phyloP scores from a whole-genome alignment of 2,888 invertebrate species.

The Cantharis rufa region DNA sequence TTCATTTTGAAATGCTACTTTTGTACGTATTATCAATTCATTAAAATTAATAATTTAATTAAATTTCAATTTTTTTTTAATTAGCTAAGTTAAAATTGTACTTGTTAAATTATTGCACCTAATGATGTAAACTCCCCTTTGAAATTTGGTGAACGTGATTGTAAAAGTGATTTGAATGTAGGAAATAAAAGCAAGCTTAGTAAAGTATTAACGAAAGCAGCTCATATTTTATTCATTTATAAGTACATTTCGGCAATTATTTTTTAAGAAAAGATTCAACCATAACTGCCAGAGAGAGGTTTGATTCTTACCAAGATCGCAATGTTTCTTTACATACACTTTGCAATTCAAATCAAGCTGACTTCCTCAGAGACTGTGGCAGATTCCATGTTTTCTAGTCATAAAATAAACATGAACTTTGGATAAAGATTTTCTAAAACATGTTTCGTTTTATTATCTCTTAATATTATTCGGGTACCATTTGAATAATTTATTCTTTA shows the following conservation, averaged over 20 bases:
- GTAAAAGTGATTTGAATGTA: neutral
- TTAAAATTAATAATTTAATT: neutral
- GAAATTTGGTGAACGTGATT: neutral
- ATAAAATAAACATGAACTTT: slow-evolving; percentile 47
- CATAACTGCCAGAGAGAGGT: slow-evolving; percentile 8
- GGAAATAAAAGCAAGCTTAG: neutral
- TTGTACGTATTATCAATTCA: neutral
- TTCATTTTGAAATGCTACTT: neutral
- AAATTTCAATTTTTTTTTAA: neutral
- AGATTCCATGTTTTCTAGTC: slow-evolving; percentile 40
- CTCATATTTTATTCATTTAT: slow-evolving; percentile 24
- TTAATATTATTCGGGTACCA: slow-evolving; percentile 25
- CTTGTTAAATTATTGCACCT: neutral
- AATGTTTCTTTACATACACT: slow-evolving; percentile 33
- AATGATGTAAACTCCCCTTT: neutral
- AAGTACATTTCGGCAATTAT: slow-evolving; percentile 22
- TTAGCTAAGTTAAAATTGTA: neutral
- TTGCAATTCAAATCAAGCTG: slow-evolving; percentile 41
- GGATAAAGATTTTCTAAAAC: slow-evolving; percentile 38
- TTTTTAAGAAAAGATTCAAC: slow-evolving; percentile 13
- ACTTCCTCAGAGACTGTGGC: slow-evolving; percentile 31
- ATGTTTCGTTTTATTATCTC: slow-evolving; percentile 38
- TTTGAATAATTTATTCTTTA: slow-evolving; percentile 10
- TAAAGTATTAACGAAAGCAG: neutral
- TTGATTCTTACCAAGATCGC: slow-evolving; percentile 24